A percentile compares a stretch with the other conserved stretches of the same genome.
phyloP scores from a whole-genome alignment of 2,113 vertebrate species.

The Heptranchias perlo region DNA sequence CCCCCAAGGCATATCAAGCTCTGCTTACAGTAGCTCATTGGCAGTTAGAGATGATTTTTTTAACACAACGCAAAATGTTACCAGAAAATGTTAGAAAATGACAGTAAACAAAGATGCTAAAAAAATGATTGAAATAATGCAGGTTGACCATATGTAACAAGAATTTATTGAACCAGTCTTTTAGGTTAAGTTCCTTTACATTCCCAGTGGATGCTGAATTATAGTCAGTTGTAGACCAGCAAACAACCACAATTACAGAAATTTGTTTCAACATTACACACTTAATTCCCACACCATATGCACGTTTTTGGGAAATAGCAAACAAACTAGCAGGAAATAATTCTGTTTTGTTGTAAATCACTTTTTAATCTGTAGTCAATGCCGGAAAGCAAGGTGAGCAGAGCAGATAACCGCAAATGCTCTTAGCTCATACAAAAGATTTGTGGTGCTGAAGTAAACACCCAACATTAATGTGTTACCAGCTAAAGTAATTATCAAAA shows the following conservation, averaged over 20 bases:
- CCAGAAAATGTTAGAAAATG: background rate
- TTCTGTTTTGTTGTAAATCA: background rate
- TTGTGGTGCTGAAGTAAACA: background rate
- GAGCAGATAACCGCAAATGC: background rate
- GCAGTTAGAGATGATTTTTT: background rate
- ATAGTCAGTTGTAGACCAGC: background rate
- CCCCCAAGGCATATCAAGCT: background rate
- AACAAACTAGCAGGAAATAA: background rate
- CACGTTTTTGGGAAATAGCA: background rate
- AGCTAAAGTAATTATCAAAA: constrained; percentile 5
- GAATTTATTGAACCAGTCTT: background rate
- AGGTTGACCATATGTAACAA: background rate
- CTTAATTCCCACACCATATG: background rate
- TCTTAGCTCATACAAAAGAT: background rate
- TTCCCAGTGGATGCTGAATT: constrained; percentile 4
- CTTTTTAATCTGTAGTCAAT: background rate
- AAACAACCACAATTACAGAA: background rate
- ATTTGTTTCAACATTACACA: background rate
- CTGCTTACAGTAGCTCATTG: constrained; percentile 3
- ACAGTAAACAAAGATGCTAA: background rate
- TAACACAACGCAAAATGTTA: background rate
- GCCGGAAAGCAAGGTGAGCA: background rate
- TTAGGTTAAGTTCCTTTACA: background rate
- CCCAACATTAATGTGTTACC: background rate
- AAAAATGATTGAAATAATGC: background rate